phyloP scores from a whole-genome alignment of 2,888 invertebrate species.

The Heteromyza rotundicornis region DNA sequence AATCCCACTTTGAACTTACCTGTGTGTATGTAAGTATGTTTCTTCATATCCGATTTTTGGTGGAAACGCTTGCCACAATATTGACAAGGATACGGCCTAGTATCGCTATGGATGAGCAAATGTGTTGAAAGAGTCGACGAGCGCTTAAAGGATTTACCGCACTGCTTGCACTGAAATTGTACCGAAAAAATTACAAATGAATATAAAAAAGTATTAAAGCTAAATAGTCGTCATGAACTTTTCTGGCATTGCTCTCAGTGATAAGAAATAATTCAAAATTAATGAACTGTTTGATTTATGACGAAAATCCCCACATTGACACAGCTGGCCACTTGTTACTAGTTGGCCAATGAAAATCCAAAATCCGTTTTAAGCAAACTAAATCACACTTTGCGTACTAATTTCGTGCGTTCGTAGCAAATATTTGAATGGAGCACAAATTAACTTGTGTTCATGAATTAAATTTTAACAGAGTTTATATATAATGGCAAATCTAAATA shows the following conservation, averaged over 20 bases:
- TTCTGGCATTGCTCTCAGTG: not conserved
- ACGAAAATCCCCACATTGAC: conserved; percentile 33
- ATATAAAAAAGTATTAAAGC: conserved; percentile 11
- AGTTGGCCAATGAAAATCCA: not conserved
- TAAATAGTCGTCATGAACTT: not conserved
- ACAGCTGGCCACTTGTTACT: conserved; percentile 33
- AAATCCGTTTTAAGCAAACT: conserved; percentile 4
- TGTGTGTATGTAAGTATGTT: conserved; percentile 97
- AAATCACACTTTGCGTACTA: conserved; percentile 7
- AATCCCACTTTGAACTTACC: conserved; percentile 78
- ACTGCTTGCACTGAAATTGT: conserved; percentile 82
- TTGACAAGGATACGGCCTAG: conserved; percentile 97
- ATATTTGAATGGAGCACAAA: conserved; percentile 11
- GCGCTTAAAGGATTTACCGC: conserved; percentile 95
- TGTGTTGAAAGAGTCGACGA: conserved; percentile 97
- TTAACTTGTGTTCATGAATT: not conserved
- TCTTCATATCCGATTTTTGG: conserved; percentile 89
- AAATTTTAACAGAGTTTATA: too few relatives aligned
- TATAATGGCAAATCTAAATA: too few relatives aligned
- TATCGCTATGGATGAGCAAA: conserved; percentile 96
- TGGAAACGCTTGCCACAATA: conserved; percentile 74
- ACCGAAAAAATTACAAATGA: conserved; percentile 15
- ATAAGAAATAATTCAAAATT: conserved; percentile 1
- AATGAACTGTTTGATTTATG: conserved; percentile 26
- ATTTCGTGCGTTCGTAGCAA: conserved; percentile 10